A percentile compares a stretch with the other conserved stretches of the same genome.
These are phyloP conservation scores for Chloroceryle amazona DNA, from an alignment of 2,797 vertebrate species.

Conservation along the genomic window DNA sequence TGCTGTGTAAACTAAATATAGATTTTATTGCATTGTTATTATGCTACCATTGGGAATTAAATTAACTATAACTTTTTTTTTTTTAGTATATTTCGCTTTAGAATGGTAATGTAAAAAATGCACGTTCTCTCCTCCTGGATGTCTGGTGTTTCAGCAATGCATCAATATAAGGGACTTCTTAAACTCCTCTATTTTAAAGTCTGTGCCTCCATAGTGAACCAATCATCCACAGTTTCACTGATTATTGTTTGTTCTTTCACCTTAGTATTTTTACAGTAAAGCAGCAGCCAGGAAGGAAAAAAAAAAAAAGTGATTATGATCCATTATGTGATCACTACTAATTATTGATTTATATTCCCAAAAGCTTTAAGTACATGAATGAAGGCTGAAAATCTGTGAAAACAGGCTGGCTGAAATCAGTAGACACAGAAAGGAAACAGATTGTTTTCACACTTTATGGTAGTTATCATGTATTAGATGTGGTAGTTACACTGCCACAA, in stretches of 20 bases:
- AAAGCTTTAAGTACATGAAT: neutral
- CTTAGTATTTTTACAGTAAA: neutral
- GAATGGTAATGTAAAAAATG: neutral
- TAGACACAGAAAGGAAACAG: neutral
- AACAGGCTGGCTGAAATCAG: neutral
- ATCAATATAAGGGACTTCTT: neutral
- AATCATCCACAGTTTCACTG: neutral
- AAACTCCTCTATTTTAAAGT: neutral
- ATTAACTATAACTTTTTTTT: neutral
- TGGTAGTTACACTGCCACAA: neutral
- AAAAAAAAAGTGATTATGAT: neutral
- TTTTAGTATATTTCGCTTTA: neutral
- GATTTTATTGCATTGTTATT: neutral
- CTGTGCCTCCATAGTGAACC: neutral
- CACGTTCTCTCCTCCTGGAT: neutral
- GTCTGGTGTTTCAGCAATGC: neutral
- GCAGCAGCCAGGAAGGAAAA: neutral
- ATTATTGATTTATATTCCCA: neutral
- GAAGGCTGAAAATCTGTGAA: neutral
- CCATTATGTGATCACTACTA: neutral
- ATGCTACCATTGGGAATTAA: neutral
- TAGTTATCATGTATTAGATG: neutral
- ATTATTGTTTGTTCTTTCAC: neutral
- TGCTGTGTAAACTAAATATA: neutral
- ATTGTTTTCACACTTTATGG: neutral